phyloP scores from a whole-genome alignment of 2,113 vertebrate genomes.

The Xiphias gladius region DNA sequence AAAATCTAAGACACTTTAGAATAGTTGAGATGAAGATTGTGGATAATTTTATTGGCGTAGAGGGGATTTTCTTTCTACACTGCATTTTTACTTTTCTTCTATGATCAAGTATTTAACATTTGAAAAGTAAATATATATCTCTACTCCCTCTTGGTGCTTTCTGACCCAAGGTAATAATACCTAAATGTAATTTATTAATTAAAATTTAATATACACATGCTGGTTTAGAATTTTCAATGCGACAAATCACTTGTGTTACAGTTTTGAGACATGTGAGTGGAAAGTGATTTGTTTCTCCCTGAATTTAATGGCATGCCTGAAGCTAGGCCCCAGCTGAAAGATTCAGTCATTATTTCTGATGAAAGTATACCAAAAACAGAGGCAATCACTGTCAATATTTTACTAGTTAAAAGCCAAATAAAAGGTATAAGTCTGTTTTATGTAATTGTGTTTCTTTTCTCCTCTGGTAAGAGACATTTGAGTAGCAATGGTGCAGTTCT shows the following conservation, averaged over 20 bases:
- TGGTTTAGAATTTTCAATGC: constrained; percentile 4
- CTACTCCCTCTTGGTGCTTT: constrained; percentile 6
- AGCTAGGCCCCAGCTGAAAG: neutral
- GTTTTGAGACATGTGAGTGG: neutral
- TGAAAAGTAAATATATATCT: constrained; percentile 14
- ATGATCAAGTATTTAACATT: constrained; percentile 21
- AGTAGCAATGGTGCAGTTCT: neutral
- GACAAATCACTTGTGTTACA: constrained; percentile 24
- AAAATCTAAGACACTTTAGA: constrained; percentile 13
- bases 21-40: neutral
- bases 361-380: neutral
- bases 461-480: constrained; percentile 1
- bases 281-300: constrained; percentile 13
- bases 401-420: constrained; percentile 14
- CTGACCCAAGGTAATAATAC: constrained; percentile 4
- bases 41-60: constrained; percentile 11
- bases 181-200: constrained; percentile 4
- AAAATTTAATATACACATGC: neutral
- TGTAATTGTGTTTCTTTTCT: constrained; percentile 9
- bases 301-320: neutral
- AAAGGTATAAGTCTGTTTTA: neutral
- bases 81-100: neutral
- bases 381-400: neutral
- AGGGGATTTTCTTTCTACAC: constrained; percentile 1
- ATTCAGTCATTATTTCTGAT: constrained; percentile 6